Percentiles rank a stretch among this genome's conserved stretches.
phyloP scores from a whole-genome alignment of 1,140 invertebrate species.

The Drosophila aff. region DNA sequence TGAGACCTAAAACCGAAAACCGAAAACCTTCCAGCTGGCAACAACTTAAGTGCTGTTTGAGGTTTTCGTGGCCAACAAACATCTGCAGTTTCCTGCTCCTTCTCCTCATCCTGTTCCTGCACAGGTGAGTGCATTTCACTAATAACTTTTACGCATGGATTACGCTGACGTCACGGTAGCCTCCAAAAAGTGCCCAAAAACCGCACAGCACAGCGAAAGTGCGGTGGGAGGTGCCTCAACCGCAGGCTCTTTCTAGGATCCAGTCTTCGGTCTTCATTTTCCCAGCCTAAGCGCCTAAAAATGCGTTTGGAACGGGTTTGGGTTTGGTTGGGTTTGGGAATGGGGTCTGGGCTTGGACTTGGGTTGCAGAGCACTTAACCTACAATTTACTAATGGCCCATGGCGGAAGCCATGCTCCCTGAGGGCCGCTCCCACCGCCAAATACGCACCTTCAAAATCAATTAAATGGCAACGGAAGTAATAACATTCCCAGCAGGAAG shows the following conservation, averaged over 20 bases:
- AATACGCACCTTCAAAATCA: slow-evolving; percentile 78
- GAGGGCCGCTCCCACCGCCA: slow-evolving; percentile 3
- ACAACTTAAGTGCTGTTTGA: slow-evolving; percentile 80
- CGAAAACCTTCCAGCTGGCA: slow-evolving; percentile 62
- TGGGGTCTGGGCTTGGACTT: not conserved
- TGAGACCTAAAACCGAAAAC: slow-evolving; percentile 21
- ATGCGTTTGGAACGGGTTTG: slow-evolving; percentile 28
- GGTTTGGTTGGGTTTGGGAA: not conserved
- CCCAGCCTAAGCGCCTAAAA: slow-evolving; percentile 55
- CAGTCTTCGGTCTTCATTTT: slow-evolving; percentile 36
- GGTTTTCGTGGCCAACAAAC: slow-evolving; percentile 70
- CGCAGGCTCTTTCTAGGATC: slow-evolving; percentile 33
- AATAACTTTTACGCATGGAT: slow-evolving; percentile 81
- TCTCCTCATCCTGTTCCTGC: not conserved
- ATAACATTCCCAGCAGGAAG: slow-evolving; percentile 79
- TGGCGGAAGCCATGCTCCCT: slow-evolving; percentile 40
- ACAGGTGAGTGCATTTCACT: slow-evolving; percentile 70
- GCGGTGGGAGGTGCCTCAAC: slow-evolving; percentile 50
- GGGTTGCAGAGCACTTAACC: slow-evolving; percentile 71
- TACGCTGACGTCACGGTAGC: slow-evolving; percentile 53
- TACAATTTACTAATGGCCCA: slow-evolving; percentile 78
- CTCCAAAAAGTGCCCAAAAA: slow-evolving; percentile 67
- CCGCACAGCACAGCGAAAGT: slow-evolving; percentile 68
- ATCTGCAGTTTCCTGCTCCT: slow-evolving; percentile 3
- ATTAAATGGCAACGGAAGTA: slow-evolving; percentile 82